Conservation (phyloP, 2,888 invertebrate species). For the Chromoteleia sp. region DNA sequence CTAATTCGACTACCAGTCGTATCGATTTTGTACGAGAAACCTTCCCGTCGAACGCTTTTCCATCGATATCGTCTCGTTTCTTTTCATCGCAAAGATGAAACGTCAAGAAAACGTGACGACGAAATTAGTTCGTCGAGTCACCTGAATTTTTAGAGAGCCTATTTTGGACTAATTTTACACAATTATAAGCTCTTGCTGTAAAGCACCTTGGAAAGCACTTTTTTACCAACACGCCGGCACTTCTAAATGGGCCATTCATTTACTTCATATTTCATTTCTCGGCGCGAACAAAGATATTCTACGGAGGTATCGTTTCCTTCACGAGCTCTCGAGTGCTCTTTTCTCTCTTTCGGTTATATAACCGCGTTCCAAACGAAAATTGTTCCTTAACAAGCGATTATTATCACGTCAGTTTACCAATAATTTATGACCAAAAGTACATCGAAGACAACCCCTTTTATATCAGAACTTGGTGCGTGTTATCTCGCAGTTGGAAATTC, state of each 20-base stretch:
- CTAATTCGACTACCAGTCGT: slow-evolving; percentile 78
- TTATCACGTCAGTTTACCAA: slow-evolving; percentile 73
- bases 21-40: slow-evolving; percentile 29
- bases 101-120: slow-evolving; percentile 9
- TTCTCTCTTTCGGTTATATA: slow-evolving; percentile 69
- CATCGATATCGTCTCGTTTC: slow-evolving; percentile 20
- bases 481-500: not conserved
- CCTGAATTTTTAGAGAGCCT: slow-evolving; percentile 6
- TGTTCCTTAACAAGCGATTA: slow-evolving; percentile 78
- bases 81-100: slow-evolving; percentile 6
- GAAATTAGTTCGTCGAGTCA: slow-evolving; percentile 13
- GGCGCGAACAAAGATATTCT: slow-evolving; percentile 73
- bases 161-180: slow-evolving; percentile 26
- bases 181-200: slow-evolving; percentile 20
- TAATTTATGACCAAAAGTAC: slow-evolving; percentile 34
- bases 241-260: slow-evolving; percentile 34
- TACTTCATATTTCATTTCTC: slow-evolving; percentile 77
- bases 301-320: slow-evolving; percentile 79
- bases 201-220: slow-evolving; percentile 9
- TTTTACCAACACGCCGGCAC: slow-evolving; percentile 9
- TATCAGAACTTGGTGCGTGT: not conserved
- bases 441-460: not conserved
- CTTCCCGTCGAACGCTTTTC: slow-evolving; percentile 6
- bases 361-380: slow-evolving; percentile 70
- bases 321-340: slow-evolving; percentile 76